Base-by-base conservation (phyloP, 2,113 vertebrate species). In the Stictonetta naevosa region DNA sequence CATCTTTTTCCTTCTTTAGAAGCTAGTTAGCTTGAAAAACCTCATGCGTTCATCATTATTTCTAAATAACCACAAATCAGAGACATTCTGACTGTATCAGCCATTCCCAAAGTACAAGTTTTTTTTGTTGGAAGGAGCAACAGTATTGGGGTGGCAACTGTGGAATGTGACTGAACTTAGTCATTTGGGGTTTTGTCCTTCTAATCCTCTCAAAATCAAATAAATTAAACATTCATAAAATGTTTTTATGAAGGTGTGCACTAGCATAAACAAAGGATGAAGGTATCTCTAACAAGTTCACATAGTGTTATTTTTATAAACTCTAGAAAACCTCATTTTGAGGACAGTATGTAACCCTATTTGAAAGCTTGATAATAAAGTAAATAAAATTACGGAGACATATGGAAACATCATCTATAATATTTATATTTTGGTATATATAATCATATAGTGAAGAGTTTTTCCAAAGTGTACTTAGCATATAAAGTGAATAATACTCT, bases 181-280 rank as follows among this genome's bases (percentile, higher is more conserved):
- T 95, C 90, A 95, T 86, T 55, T 16, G 55, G 97, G 86, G 80
- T 88, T 97, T 95, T 78, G 40, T 74, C 3, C 53, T 58, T 93
- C 94, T 97, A 98, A 98, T 96, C 71, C 81, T 19, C 93, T 96
- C 86, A 96, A 97, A 98, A 98, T 97, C 55, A 98, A 97, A 96
- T 94, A 96, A 95, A 97, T 97, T 96, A 97, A 98, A 96, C 75
- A 90, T 72, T 95, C 76, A 88, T 96, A 97, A 96, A 97, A 95
- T 62, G 44, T 80, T 96, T 97, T 96, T 91, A 83, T 83, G 83
- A 77, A 97, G 93, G 83, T 96, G 92, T 95, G 91, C 79, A 92
- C 75, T 62, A 88, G 36, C 64, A 95, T 88, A 26, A 44, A 33
- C 83, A 89, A 91, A 83, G 73, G 67, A 83, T 96, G 20, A 67